These are phyloP conservation scores for Leptura quadrifasciata DNA, from an alignment of 2,888 invertebrate genomes.

Conservation along the genomic window DNA sequence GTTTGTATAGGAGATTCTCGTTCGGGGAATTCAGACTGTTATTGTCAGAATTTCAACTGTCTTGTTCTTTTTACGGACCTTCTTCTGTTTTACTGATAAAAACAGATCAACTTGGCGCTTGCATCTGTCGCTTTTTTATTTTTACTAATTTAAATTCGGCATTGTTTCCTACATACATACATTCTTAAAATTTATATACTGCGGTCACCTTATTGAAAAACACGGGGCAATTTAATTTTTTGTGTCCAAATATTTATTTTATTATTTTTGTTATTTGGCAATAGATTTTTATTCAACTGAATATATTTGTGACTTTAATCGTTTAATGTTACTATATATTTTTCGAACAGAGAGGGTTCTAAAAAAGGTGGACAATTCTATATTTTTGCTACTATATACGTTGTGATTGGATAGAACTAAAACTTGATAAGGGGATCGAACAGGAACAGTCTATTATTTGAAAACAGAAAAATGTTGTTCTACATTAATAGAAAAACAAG, in stretches of 20 bases:
- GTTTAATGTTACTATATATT: too few relatives aligned
- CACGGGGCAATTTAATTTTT: neutral
- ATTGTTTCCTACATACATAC: slow-evolving; percentile 51
- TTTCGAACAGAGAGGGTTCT: too few relatives aligned
- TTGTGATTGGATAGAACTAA: too few relatives aligned
- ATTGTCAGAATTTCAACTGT: slow-evolving; percentile 72
- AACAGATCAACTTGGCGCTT: slow-evolving; percentile 59
- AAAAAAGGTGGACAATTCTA: too few relatives aligned
- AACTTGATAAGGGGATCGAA: too few relatives aligned
- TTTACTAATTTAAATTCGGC: slow-evolving; percentile 53
- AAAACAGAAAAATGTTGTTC: too few relatives aligned
- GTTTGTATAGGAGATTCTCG: slow-evolving; percentile 72
- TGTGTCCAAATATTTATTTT: neutral
- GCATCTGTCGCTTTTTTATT: slow-evolving; percentile 47
- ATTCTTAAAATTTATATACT: slow-evolving; percentile 37
- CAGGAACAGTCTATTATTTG: too few relatives aligned
- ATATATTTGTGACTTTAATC: too few relatives aligned
- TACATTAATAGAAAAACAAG: too few relatives aligned
- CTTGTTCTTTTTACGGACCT: slow-evolving; percentile 65
- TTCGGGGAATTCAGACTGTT: slow-evolving; percentile 72
- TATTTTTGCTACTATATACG: too few relatives aligned
- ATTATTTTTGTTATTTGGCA: too few relatives aligned
- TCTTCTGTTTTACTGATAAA: slow-evolving; percentile 57
- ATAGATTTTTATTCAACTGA: too few relatives aligned
- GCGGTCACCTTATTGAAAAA: neutral